These are phyloP conservation scores for Chloropsis cyanopogon DNA, from an alignment of 2,113 vertebrate species.

Conservation along the genomic window DNA sequence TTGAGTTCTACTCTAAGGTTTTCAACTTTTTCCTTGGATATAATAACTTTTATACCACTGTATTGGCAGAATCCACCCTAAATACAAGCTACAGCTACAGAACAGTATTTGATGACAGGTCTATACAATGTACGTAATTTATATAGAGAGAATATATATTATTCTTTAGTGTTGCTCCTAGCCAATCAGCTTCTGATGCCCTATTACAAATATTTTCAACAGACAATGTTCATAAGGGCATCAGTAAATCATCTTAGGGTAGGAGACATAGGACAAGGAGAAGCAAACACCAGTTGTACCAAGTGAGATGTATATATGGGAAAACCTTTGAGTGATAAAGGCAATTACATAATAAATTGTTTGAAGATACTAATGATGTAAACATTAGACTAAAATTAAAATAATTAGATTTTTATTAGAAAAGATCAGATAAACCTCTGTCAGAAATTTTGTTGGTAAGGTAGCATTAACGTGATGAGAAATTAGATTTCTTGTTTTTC, in stretches of 20 bases:
- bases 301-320: not conserved
- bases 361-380: not conserved
- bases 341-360: not conserved
- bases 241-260: not conserved
- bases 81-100: not conserved
- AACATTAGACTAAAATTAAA: not conserved
- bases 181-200: not conserved
- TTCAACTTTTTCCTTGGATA: not conserved
- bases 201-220: not conserved
- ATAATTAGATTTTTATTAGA: not conserved
- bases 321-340: not conserved
- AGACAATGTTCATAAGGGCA: not conserved
- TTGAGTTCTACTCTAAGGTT: not conserved
- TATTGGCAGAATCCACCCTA: not conserved
- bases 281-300: not conserved
- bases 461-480: not conserved
- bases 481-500: not conserved
- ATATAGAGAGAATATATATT: not conserved
- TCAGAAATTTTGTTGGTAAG: not conserved
- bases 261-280: not conserved
- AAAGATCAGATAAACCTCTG: not conserved
- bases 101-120: not conserved
- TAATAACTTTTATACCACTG: not conserved
- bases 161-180: not conserved
- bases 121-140: not conserved